These are phyloP conservation scores for Fundulus diaphanus DNA, from an alignment of 2,797 vertebrate genomes.

Conservation along the genomic window DNA sequence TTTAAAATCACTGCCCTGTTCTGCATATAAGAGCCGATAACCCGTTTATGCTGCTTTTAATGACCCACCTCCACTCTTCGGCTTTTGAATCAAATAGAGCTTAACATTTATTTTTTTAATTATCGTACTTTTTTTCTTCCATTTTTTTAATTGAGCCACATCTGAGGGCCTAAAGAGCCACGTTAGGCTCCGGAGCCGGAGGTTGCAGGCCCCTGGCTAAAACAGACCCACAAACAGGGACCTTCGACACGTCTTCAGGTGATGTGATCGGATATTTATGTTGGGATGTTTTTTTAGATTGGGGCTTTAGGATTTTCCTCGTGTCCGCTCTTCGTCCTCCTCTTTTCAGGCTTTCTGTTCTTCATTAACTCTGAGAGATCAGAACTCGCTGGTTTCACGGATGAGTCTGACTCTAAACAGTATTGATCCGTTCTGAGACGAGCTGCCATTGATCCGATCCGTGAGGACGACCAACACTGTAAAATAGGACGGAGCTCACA, in stretches of 20 bases:
- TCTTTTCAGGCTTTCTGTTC: constrained; percentile 35
- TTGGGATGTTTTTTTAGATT: neutral
- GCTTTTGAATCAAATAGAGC: no score
- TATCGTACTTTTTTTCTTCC: no score
- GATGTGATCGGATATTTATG: neutral
- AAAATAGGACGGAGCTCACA: constrained; percentile 53
- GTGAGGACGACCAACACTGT: constrained; percentile 59
- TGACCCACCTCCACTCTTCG: no score
- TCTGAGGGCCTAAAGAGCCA: no score
- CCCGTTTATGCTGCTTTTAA: no score
- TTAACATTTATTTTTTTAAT: no score
- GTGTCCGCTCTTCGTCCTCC: constrained; percentile 10
- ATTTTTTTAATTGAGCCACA: no score
- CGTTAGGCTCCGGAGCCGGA: no score
- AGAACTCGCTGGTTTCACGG: constrained; percentile 50
- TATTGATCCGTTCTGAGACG: constrained; percentile 49
- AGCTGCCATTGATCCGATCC: constrained; percentile 62
- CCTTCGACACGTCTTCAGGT: neutral
- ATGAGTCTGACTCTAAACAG: constrained; percentile 66
- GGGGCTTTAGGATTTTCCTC: neutral
- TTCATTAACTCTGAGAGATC: constrained; percentile 60
- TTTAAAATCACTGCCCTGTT: no score
- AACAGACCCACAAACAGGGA: neutral
- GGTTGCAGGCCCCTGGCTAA: no score
- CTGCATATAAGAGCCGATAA: no score